Conservation (phyloP, 2,888 invertebrate genomes). For the Portevinia maculata region DNA sequence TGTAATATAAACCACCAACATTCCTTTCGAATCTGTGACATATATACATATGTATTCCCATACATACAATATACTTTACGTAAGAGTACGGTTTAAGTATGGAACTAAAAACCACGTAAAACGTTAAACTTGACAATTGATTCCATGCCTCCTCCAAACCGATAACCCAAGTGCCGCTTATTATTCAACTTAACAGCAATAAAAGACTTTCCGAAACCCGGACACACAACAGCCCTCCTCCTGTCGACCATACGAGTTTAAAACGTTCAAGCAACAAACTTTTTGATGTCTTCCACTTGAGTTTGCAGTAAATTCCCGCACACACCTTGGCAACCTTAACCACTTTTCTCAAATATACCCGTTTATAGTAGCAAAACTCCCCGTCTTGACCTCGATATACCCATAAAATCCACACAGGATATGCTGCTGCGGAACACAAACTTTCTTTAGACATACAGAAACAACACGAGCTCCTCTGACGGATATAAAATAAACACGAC, state of each 20-base stretch:
- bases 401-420: slow-evolving; percentile 13
- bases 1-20: no score
- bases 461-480: neutral
- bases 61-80: no score
- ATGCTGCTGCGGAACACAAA: neutral
- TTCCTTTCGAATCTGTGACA: no score
- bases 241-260: neutral
- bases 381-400: slow-evolving; percentile 6
- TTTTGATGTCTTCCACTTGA: slow-evolving; percentile 11
- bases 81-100: no score
- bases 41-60: no score
- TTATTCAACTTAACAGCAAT: no score
- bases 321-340: neutral
- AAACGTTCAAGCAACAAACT: slow-evolving; percentile 21
- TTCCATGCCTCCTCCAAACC: no score
- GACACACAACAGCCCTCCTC: no score
- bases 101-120: no score
- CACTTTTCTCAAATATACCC: slow-evolving; percentile 2
- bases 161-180: no score
- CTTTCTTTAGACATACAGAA: neutral
- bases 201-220: no score
- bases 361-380: neutral
- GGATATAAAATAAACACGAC: neutral
- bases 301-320: slow-evolving; percentile 6
- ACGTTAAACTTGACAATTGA: no score